Evolutionary conservation across 2,888 invertebrate genomes (phyloP), one percentile per base, ranked within the genome.

Genomic region (Blera fallax): DNA sequence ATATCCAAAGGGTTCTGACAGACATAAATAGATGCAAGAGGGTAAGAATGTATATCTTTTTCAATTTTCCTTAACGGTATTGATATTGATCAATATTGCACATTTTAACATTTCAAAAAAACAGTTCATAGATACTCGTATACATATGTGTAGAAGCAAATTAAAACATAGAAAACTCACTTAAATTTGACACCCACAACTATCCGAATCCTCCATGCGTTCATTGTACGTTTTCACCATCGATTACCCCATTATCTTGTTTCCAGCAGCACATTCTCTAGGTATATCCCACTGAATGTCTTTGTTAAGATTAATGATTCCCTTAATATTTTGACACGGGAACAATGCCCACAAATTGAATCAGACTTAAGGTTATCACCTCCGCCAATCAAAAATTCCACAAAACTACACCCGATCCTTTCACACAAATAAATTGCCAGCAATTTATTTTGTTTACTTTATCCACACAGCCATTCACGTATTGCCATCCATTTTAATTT

Each of bases 291-390:
- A 34, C 11, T 11, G 11, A 11, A 14, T 10, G 24, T 11, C 16
- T 5, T 45, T 62, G 16, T 8, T 45, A 29, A 18, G 29, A 48
- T 45, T 21, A 43, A 60, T 60, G 40, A 3, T 8, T 21, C 43
- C 1, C 14, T n/a, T 27, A 16, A 43, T 8, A 43, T 10, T 10
- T 21, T 8, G n/a, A 24, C 48, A 18, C 2, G 7, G 8, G 2
- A 32, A 21, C 29, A 48, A 45, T n/a, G 37, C 37, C 52, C 65
- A 21, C 50, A 65, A 52, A 67, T 52, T 52, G 40, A 67, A 37
- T 52, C 27, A 52, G 27, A n/a, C 50, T 27, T 16, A 52, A 67
- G 37, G 8, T 27, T 37, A 52, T 37, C 67, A 67, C 27, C 37
- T 67, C 52, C 14, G 50, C 32, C 64, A 32, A 32, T 21, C 32